Evolutionary conservation across 1,140 invertebrate species (phyloP), one percentile per base, ranked within the genome.

Genomic region (Brachionus angularis): DNA sequence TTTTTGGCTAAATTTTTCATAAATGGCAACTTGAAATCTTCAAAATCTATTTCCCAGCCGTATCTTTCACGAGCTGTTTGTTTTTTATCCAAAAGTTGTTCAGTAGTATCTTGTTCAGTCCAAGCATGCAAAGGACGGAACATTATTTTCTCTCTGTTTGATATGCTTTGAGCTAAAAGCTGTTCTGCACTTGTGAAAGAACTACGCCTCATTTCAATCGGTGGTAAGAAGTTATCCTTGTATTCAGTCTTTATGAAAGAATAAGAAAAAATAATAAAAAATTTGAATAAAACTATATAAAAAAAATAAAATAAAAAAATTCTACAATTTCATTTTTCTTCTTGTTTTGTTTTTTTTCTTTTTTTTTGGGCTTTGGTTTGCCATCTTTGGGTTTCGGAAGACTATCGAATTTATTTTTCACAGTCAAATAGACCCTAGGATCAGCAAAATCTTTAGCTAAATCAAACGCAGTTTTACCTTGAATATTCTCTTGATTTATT

Each of bases 21-120:
- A 73, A 82, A 82, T 33, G 81, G 81, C 78, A 81, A 80, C 62
- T 80, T 72, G 75, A 80, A 82, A 73, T 82, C 80, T 27, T 75
- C 74, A 75, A 82, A 82, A 74, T 82, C 81, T n/a, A 81, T 77
- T 50, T 81, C 79, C 80, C 79, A 82, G 18, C 73, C 73, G 39
- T 58, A 73, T 39, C 61, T 25, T 21, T 71, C 52, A 10, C 70
- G 31, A 31, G 44, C 31, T 25, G 34, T 5, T 58, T 39, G 42
- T 27, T 36, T 61, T 58, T 72, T 47, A 27, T 53, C 27, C 3
- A 81, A 74, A 12, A 81, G 74, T 67, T 80, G 75, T 31, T 76
- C 49, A 36, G 79, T 77, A 12, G 75, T 77, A 25, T 75, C 74
- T 71, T 80, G 79, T 73, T 78, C 73, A 25, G 78, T 81, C 79